These are phyloP conservation scores for Phenacoccus solenopsis DNA, from an alignment of 1,140 invertebrate species.

Conservation along the genomic window DNA sequence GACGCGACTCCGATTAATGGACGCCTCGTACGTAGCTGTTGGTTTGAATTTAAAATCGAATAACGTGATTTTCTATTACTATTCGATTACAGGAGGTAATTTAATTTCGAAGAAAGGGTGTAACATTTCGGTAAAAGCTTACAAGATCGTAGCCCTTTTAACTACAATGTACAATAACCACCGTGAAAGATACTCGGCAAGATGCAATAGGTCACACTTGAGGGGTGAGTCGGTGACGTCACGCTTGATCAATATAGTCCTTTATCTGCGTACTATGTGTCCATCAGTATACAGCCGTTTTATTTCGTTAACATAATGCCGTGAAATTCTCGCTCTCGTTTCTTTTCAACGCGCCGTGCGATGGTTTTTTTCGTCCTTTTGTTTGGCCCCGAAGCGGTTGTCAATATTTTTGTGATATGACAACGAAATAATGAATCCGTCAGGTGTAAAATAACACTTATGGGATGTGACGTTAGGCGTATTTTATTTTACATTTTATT, in stretches of 20 bases:
- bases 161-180: not conserved
- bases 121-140: not conserved
- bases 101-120: not conserved
- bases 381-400: not conserved
- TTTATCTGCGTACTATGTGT: constrained; percentile 12
- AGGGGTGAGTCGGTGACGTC: constrained; percentile 13
- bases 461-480: not conserved
- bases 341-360: not conserved
- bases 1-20: not conserved
- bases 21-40: not conserved
- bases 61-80: not conserved
- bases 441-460: not conserved
- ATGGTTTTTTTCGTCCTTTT: not conserved
- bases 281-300: not conserved
- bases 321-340: not conserved
- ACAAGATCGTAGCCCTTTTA: not conserved
- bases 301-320: constrained; percentile 11
- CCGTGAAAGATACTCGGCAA: not conserved
- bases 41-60: not conserved
- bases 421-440: not conserved
- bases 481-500: not conserved
- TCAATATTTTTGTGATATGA: not conserved
- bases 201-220: constrained; percentile 6
- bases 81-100: not conserved
- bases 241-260: constrained; percentile 11